Evolutionary conservation across 2,888 invertebrate species (phyloP).

Genomic region (Aporophyla lueneburgensis): DNA sequence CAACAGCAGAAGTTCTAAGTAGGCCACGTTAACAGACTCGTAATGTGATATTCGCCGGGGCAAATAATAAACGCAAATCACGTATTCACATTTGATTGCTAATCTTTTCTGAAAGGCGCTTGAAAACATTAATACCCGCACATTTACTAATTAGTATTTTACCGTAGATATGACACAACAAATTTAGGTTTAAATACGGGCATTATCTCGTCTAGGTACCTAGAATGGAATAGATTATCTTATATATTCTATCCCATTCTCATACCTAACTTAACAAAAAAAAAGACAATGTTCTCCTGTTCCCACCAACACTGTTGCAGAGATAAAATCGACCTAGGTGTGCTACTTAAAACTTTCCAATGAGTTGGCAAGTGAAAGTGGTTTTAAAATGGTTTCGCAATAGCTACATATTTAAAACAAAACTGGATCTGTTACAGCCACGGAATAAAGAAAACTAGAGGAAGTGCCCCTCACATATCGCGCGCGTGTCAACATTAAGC

Average conservation of each 20-base stretch:
- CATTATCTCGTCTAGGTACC: background rate
- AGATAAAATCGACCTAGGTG: slow-evolving; percentile 18
- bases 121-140: background rate
- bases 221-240: too few relatives aligned
- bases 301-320: background rate
- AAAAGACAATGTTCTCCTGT: background rate
- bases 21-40: background rate
- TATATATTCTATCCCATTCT: background rate
- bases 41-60: background rate
- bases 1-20: background rate
- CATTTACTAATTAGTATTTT: background rate
- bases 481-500: too few relatives aligned
- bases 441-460: too few relatives aligned
- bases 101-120: slow-evolving; percentile 11
- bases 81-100: slow-evolving; percentile 12
- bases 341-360: slow-evolving; percentile 44
- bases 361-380: slow-evolving; percentile 53
- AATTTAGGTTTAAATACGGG: background rate
- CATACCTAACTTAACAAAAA: background rate
- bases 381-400: slow-evolving; percentile 26
- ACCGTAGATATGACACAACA: background rate
- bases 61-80: background rate
- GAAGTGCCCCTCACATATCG: too few relatives aligned
- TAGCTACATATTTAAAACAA: background rate
- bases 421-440: slow-evolving; percentile 46